Conservation (phyloP, 2,797 vertebrate genomes). For the Gymnoscopelus braueri region DNA sequence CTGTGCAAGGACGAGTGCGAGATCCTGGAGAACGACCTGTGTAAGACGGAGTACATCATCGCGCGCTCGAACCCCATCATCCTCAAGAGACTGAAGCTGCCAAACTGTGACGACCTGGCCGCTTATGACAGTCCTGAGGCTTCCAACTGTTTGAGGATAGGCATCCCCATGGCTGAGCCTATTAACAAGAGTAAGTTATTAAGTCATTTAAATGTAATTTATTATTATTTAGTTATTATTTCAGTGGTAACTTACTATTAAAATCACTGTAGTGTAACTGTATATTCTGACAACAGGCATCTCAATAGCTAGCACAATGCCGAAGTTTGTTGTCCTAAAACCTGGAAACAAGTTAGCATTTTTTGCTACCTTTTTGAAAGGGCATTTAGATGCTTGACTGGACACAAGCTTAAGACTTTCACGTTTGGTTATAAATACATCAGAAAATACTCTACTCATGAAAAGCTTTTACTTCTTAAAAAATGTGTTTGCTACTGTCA, state of each 20-base stretch:
- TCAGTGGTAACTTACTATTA: background rate
- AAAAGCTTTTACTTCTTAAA: too few species aligned
- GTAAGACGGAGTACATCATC: constrained; percentile 98
- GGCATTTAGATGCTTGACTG: too few species aligned
- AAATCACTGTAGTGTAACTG: background rate
- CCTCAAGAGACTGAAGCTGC: constrained; percentile 94
- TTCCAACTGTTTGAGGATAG: constrained; percentile 93
- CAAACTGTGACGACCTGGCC: constrained; percentile 96
- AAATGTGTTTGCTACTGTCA: too few species aligned
- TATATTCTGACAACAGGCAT: background rate
- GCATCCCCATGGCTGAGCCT: constrained; percentile 95
- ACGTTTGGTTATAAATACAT: too few species aligned
- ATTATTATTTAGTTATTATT: background rate
- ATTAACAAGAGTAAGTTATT: constrained; percentile 93
- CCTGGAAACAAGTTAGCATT: too few species aligned
- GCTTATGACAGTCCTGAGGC: constrained; percentile 90
- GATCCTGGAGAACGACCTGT: constrained; percentile 96
- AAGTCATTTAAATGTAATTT: background rate
- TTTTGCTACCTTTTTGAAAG: too few species aligned
- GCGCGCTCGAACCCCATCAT: constrained; percentile 96
- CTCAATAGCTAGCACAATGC: background rate
- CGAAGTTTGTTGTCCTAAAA: too few species aligned
- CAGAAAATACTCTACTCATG: too few species aligned
- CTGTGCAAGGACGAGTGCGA: constrained; percentile 97
- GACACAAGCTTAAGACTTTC: too few species aligned